A percentile compares a stretch with the other conserved stretches of the same genome.
Conservation (phyloP, 2,888 invertebrate genomes). For the Biston stratarius region DNA sequence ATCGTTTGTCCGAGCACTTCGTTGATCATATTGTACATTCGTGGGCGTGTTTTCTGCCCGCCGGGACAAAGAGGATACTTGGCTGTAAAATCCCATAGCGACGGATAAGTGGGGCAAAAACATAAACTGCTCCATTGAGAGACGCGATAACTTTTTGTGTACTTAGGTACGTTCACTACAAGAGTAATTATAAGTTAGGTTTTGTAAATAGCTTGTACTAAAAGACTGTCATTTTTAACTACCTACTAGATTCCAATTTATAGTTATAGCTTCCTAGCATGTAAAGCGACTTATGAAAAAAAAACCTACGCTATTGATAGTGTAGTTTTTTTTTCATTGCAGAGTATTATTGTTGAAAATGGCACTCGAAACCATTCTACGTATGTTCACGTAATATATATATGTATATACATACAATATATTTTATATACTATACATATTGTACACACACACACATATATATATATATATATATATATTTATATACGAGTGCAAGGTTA, state of each 20-base stretch:
- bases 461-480: too few species aligned
- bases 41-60: constrained; percentile 20
- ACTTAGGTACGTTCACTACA: constrained; percentile 15
- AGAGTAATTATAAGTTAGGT: constrained; percentile 10
- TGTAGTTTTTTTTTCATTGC: too few species aligned
- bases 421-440: too few species aligned
- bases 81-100: constrained; percentile 32
- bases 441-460: too few species aligned
- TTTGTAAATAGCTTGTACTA: constrained; percentile 1
- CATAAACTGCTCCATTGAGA: constrained; percentile 35
- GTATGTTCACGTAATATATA: too few species aligned
- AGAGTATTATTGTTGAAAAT: too few species aligned
- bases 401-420: too few species aligned
- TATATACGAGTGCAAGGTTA: too few species aligned
- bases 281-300: not conserved
- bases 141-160: constrained; percentile 29
- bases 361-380: too few species aligned
- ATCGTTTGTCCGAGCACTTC: constrained; percentile 34
- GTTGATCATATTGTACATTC: constrained; percentile 33
- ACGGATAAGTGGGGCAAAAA: constrained; percentile 32
- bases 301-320: too few species aligned
- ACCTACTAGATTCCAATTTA: not conserved
- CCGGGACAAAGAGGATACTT: constrained; percentile 31
- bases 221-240: not conserved
- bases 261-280: not conserved